Conservation (phyloP, 2,797 vertebrate genomes). For the Allobates femoralis region DNA sequence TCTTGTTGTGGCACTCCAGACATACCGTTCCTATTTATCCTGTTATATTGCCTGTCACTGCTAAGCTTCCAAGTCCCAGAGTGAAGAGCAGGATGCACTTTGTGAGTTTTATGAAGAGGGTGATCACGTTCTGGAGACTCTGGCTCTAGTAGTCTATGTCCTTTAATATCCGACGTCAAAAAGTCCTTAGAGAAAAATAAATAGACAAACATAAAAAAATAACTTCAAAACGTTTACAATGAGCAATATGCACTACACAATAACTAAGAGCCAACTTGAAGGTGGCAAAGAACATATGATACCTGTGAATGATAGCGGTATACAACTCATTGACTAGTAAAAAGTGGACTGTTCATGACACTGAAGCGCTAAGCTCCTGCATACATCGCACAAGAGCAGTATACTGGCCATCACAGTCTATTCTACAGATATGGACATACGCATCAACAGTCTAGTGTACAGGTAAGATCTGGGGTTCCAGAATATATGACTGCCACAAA, state of each 20-base stretch:
- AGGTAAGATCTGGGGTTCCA: no score
- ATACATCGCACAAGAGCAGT: no score
- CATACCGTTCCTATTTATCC: slow-evolving; percentile 66
- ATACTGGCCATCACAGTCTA: no score
- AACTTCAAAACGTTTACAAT: not conserved
- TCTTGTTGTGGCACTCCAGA: slow-evolving; percentile 26
- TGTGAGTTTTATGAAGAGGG: slow-evolving; percentile 62
- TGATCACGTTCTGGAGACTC: slow-evolving; percentile 68
- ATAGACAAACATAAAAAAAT: not conserved
- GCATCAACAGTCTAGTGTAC: no score
- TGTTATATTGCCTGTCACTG: slow-evolving; percentile 66
- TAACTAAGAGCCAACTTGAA: not conserved
- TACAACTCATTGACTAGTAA: no score
- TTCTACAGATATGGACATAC: no score
- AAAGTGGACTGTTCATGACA: no score
- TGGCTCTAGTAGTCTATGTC: slow-evolving; percentile 65
- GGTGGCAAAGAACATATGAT: not conserved
- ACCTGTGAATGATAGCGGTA: no score
- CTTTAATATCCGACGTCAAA: slow-evolving; percentile 66
- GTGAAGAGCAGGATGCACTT: slow-evolving; percentile 65
- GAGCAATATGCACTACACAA: not conserved
- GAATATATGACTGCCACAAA: no score
- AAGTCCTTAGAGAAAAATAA: slow-evolving; percentile 64
- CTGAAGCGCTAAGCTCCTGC: no score
- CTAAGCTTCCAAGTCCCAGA: slow-evolving; percentile 69